A percentile compares a stretch with the other conserved stretches of the same genome.
Evolutionary conservation across 2,888 invertebrate genomes (phyloP).

Genomic region (Patella caerulea): DNA sequence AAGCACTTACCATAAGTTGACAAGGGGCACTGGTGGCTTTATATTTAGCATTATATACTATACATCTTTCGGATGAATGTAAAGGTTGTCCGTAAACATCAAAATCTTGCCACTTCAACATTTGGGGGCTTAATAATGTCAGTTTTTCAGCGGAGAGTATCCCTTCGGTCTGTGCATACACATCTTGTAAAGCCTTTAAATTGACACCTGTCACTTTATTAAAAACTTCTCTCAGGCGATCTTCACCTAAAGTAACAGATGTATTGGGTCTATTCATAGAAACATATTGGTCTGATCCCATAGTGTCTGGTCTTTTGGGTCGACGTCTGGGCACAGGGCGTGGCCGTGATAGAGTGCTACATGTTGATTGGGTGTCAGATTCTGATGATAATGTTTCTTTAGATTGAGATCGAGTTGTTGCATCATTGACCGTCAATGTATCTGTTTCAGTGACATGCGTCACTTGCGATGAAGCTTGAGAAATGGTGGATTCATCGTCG

Average conservation of each 20-base stretch:
- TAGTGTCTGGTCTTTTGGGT: slow-evolving; percentile 49
- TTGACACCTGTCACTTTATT: slow-evolving; percentile 55
- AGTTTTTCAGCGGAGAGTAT: slow-evolving; percentile 53
- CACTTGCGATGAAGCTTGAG: slow-evolving; percentile 13
- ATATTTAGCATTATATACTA: slow-evolving; percentile 61
- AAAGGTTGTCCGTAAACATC: slow-evolving; percentile 61
- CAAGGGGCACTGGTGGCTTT: slow-evolving; percentile 50
- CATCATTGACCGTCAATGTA: slow-evolving; percentile 32
- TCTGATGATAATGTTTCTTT: slow-evolving; percentile 38
- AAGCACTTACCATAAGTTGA: slow-evolving; percentile 56
- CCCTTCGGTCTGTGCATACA: slow-evolving; percentile 59
- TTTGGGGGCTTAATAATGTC: slow-evolving; percentile 24
- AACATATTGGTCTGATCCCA: slow-evolving; percentile 60
- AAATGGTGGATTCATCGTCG: slow-evolving; percentile 14
- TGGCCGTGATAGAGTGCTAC: slow-evolving; percentile 54
- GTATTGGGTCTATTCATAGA: slow-evolving; percentile 63
- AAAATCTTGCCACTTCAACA: slow-evolving; percentile 60
- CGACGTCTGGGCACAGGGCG: slow-evolving; percentile 56
- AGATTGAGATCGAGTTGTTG: slow-evolving; percentile 36
- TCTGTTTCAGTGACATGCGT: slow-evolving; percentile 23
- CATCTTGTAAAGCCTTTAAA: slow-evolving; percentile 56
- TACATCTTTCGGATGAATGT: slow-evolving; percentile 59
- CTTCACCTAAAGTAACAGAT: slow-evolving; percentile 54
- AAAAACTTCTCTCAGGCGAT: slow-evolving; percentile 54
- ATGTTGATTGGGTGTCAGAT: slow-evolving; percentile 49